Percentiles rank a stretch among this genome's conserved stretches.
phyloP scores from a whole-genome alignment of 2,113 vertebrate species.

The Salminus brasiliensis region DNA sequence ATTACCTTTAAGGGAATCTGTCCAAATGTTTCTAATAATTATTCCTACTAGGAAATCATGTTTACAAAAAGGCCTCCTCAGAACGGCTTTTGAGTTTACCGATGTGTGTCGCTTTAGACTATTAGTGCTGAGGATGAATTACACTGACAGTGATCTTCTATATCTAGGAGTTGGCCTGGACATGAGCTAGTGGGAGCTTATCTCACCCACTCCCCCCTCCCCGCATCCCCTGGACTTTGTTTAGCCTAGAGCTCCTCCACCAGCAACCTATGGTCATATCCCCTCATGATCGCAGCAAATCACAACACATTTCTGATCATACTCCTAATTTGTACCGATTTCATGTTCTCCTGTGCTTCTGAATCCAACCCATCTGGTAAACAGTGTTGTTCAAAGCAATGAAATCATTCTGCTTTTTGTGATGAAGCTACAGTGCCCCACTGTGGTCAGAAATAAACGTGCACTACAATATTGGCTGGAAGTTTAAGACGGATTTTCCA shows the following conservation, averaged over 20 bases:
- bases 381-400: background rate
- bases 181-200: background rate
- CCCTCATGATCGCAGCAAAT: background rate
- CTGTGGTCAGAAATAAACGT: constrained; percentile 3
- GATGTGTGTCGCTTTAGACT: background rate
- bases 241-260: background rate
- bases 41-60: background rate
- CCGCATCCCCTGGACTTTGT: background rate
- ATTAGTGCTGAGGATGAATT: background rate
- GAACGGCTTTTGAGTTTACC: background rate
- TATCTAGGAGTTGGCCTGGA: background rate
- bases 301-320: background rate
- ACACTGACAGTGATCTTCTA: background rate
- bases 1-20: background rate
- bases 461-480: background rate
- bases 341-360: background rate
- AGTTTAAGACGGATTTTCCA: background rate
- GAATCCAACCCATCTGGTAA: constrained; percentile 1
- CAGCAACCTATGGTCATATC: background rate
- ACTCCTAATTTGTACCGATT: background rate
- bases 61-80: background rate
- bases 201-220: no score
- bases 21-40: background rate
- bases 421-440: constrained; percentile 43
- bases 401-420: background rate